Percentiles rank a stretch among this genome's conserved stretches.
These are phyloP conservation scores for Folsomia manolachei DNA, from an alignment of 2,888 invertebrate genomes.

Conservation along the genomic window DNA sequence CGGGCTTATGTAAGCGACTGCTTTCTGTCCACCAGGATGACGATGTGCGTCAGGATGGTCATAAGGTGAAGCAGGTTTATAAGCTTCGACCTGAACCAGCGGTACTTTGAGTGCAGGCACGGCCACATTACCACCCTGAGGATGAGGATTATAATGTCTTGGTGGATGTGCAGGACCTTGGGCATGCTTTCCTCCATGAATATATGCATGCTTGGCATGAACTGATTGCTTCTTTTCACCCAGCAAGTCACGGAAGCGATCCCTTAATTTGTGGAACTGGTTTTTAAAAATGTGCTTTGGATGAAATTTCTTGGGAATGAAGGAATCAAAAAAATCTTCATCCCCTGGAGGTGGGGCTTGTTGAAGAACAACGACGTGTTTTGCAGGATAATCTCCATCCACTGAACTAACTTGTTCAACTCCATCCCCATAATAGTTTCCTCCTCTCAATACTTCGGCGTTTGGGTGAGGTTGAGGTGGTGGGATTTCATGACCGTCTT, in stretches of 20 bases:
- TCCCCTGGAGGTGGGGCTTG: conserved; percentile 10
- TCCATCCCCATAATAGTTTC: neutral
- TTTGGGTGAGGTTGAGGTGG: neutral
- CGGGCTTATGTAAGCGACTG: conserved; percentile 6
- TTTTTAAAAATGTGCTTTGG: conserved; percentile 26
- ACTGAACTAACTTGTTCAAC: neutral
- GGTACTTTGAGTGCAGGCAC: conserved; percentile 13
- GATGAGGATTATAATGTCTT: no score
- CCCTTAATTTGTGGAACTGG: conserved; percentile 25
- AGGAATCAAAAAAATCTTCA: conserved; percentile 2
- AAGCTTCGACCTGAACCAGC: conserved; percentile 14
- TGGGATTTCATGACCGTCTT: neutral
- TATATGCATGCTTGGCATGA: neutral
- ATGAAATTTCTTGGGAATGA: conserved; percentile 17
- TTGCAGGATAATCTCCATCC: neutral
- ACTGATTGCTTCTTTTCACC: conserved; percentile 9
- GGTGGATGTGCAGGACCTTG: conserved; percentile 9
- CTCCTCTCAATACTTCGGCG: neutral
- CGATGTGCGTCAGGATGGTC: no score
- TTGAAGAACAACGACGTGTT: conserved; percentile 26
- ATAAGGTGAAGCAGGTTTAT: conserved; percentile 6
- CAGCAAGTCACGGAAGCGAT: conserved; percentile 26
- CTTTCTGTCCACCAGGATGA: neutral
- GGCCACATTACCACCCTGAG: neutral
- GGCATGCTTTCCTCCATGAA: neutral